Evolutionary conservation across 2,888 invertebrate species (phyloP).

Genomic region (Rapana venosa): DNA sequence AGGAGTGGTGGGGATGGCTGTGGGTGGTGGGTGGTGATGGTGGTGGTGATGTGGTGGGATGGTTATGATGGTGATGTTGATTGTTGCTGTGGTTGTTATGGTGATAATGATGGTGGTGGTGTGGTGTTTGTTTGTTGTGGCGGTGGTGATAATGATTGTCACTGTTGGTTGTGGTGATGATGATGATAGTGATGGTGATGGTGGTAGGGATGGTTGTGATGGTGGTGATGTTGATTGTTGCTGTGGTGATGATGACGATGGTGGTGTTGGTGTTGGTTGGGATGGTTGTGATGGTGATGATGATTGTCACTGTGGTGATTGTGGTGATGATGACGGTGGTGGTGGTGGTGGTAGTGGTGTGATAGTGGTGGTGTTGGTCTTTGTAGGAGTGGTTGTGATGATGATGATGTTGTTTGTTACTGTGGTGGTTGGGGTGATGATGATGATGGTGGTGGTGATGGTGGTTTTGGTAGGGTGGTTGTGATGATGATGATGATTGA

Average conservation of each 20-base stretch:
- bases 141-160: neutral
- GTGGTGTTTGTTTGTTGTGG: slow-evolving; percentile 81
- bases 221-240: slow-evolving; percentile 56
- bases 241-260: slow-evolving; percentile 92
- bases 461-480: neutral
- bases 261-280: slow-evolving; percentile 89
- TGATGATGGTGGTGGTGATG: neutral
- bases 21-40: neutral
- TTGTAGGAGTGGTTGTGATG: slow-evolving; percentile 90
- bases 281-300: neutral
- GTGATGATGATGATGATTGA: slow-evolving; percentile 85
- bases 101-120: slow-evolving; percentile 92
- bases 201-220: too few species aligned
- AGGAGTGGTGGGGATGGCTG: neutral
- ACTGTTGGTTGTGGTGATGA: too few species aligned
- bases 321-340: slow-evolving; percentile 93
- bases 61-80: slow-evolving; percentile 80
- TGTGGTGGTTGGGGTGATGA: slow-evolving; percentile 82
- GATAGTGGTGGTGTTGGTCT: slow-evolving; percentile 89
- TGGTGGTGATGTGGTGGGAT: too few species aligned
- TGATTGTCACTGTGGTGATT: slow-evolving; percentile 83
- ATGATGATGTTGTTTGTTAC: slow-evolving; percentile 91
- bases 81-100: slow-evolving; percentile 90
- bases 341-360: slow-evolving; percentile 84
- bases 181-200: neutral